Conservation (phyloP, 2,797 vertebrate species). For the Trichosurus vulpecula region DNA sequence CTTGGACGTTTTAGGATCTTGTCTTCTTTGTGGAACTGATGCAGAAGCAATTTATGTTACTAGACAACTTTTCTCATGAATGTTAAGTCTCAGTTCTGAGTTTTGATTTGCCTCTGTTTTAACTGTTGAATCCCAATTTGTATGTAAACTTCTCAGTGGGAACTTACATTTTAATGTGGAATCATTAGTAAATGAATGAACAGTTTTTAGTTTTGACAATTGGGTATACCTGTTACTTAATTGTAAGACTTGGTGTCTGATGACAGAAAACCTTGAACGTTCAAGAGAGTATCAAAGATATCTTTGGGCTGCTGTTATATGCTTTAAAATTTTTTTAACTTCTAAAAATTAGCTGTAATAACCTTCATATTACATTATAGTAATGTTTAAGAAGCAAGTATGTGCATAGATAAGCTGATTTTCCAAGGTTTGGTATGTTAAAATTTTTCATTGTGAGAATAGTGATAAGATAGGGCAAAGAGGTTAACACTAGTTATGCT, state of each 20-base stretch:
- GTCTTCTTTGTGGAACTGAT: conserved; percentile 96
- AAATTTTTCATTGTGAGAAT: not conserved
- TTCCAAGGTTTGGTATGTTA: not conserved
- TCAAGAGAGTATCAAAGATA: not conserved
- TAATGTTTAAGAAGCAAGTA: not conserved
- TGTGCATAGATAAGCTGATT: not conserved
- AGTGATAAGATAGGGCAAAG: not conserved
- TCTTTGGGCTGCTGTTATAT: not conserved
- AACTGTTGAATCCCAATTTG: conserved; percentile 20
- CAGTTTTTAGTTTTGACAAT: conserved; percentile 22
- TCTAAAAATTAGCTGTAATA: not conserved
- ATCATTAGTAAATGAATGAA: conserved; percentile 4
- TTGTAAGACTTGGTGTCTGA: not conserved
- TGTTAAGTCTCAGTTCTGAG: conserved; percentile 22
- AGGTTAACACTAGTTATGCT: not conserved
- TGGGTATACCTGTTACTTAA: not conserved
- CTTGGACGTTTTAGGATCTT: conserved; percentile 94
- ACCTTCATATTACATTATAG: not conserved
- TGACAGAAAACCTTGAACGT: not conserved
- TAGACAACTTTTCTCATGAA: conserved; percentile 87
- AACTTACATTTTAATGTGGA: conserved; percentile 38
- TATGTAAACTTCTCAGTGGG: conserved; percentile 42
- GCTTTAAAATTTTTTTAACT: conserved; percentile 1
- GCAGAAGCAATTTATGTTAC: conserved; percentile 96
- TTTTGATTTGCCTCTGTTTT: not conserved